Evolutionary conservation across 2,113 vertebrate genomes (phyloP).

Genomic region (Vulpes lagopus): DNA sequence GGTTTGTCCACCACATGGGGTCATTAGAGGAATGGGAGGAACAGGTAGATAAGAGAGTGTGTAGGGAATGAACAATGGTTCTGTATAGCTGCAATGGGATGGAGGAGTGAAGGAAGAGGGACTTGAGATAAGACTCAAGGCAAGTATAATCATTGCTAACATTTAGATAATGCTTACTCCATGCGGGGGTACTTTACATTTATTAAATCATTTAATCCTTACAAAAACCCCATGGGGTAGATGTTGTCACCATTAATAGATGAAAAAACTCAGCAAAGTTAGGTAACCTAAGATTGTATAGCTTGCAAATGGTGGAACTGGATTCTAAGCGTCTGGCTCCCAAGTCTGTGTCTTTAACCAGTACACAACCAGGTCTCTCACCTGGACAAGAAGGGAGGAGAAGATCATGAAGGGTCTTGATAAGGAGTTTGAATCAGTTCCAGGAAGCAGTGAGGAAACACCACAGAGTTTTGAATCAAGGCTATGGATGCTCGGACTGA

Average conservation of each 20-base stretch:
- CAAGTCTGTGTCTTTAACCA: neutral
- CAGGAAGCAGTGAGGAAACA: neutral
- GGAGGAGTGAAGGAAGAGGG: neutral
- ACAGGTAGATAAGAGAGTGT: neutral
- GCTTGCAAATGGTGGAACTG: neutral
- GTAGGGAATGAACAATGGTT: neutral
- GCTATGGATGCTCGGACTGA: neutral
- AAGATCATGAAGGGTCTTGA: neutral
- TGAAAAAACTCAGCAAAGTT: neutral
- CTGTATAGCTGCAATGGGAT: neutral
- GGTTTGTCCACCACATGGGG: neutral
- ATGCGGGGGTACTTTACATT: neutral
- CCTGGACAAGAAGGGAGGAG: neutral
- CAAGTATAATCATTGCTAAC: neutral
- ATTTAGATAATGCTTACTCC: neutral
- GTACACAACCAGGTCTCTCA: neutral
- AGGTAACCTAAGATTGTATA: neutral
- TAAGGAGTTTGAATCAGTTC: neutral
- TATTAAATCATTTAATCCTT: neutral
- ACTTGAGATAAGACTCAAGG: neutral
- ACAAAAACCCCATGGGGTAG: neutral
- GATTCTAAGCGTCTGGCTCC: neutral
- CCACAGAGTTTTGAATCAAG: neutral
- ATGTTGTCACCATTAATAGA: neutral
- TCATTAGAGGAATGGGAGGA: neutral